Conservation (phyloP, 2,113 vertebrate genomes). For the Limanda limanda region DNA sequence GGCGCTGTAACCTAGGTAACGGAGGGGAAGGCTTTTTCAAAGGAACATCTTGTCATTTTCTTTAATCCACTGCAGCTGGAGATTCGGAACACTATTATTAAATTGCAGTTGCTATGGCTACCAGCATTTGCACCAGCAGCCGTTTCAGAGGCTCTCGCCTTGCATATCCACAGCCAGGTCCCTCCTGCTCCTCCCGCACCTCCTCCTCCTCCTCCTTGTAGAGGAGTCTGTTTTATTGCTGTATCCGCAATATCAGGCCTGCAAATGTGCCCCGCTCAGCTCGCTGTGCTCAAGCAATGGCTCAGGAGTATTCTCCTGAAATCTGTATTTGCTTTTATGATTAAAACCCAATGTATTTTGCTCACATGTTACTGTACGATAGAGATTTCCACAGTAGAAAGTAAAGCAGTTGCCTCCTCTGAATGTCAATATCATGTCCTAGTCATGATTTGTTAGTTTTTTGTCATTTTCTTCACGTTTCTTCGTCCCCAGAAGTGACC, state of each 20-base stretch:
- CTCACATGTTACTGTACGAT: neutral
- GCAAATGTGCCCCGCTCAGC: conserved; percentile 62
- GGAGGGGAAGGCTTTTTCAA: conserved; percentile 94
- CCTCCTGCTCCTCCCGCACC: neutral
- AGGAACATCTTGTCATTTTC: conserved; percentile 99
- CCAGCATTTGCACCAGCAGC: conserved; percentile 90
- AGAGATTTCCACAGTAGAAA: neutral
- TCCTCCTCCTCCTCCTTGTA: conserved; percentile 54
- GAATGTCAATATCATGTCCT: neutral
- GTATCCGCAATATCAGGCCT: conserved; percentile 72
- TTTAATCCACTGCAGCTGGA: conserved; percentile 99
- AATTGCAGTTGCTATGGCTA: conserved; percentile 98
- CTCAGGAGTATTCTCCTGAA: conserved; percentile 38
- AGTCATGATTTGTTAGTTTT: neutral
- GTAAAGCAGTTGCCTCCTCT: neutral
- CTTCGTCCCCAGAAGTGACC: neutral
- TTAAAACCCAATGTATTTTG: conserved; percentile 7
- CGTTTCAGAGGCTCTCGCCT: conserved; percentile 85
- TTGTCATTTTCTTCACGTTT: neutral
- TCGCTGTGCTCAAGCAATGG: conserved; percentile 29
- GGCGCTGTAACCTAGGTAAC: conserved; percentile 92
- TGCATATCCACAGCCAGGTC: conserved; percentile 57
- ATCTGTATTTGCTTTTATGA: conserved; percentile 33
- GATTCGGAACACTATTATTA: conserved; percentile 96
- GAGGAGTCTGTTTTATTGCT: conserved; percentile 78